These are phyloP conservation scores for Eleutherodactylus coqui DNA, from an alignment of 2,797 vertebrate species.

Conservation along the genomic window DNA sequence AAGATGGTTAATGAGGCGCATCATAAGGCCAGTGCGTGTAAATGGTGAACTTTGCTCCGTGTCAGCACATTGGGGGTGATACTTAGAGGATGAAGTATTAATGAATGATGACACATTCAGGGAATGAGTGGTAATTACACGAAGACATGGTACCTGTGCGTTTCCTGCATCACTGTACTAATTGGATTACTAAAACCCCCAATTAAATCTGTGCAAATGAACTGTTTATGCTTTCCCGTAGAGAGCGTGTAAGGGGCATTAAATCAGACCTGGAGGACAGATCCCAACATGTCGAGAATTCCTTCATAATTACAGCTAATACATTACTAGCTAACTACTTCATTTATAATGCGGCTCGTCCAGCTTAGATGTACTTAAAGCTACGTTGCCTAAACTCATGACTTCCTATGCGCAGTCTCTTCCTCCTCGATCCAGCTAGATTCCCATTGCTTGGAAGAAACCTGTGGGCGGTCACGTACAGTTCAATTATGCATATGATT, in stretches of 20 bases:
- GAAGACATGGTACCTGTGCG: not conserved
- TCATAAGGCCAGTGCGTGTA: conserved; percentile 12
- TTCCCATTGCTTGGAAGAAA: no score
- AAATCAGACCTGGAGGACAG: not conserved
- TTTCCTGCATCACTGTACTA: conserved; percentile 33
- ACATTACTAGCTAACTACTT: not conserved
- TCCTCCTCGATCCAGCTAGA: no score
- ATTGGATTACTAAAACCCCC: conserved; percentile 40
- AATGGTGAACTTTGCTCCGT: conserved; percentile 6
- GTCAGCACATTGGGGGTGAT: conserved; percentile 19
- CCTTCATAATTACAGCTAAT: not conserved
- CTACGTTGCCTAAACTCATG: not conserved
- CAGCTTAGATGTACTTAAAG: not conserved
- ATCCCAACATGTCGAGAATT: not conserved
- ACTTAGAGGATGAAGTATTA: conserved; percentile 14
- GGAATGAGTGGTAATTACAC: conserved; percentile 3
- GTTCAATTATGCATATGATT: no score
- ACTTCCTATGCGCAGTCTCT: no score
- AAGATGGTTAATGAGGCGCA: not conserved
- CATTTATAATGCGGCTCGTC: not conserved
- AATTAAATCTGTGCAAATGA: conserved; percentile 43
- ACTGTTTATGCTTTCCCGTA: conserved; percentile 45
- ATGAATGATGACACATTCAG: conserved; percentile 33
- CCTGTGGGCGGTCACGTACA: no score
- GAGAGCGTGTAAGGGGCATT: conserved; percentile 16